A percentile compares a stretch with the other conserved stretches of the same genome.
Conservation (phyloP, 2,797 vertebrate genomes). For the Semaprochilodus insignis region DNA sequence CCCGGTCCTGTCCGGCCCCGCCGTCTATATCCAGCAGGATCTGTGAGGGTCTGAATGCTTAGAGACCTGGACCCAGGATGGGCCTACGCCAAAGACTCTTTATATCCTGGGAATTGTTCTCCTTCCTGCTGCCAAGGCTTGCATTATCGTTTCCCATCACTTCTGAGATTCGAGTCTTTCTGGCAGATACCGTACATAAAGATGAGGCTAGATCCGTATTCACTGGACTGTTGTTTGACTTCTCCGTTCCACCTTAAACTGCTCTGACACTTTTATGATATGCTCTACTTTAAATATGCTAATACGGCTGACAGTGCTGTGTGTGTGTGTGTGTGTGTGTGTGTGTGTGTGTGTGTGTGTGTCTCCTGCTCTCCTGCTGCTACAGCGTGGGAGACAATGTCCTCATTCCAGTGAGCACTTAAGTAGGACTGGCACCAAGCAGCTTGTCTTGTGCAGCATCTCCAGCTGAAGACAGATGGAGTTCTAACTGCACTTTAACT, state of each 20-base stretch:
- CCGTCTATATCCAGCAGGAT: too few species aligned
- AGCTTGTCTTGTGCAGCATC: conserved; percentile 30
- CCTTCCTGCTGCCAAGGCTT: too few species aligned
- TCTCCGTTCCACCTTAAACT: neutral
- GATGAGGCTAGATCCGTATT: too few species aligned
- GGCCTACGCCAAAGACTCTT: too few species aligned
- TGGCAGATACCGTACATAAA: too few species aligned
- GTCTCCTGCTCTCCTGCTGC: neutral
- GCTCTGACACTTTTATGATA: neutral
- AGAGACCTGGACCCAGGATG: too few species aligned
- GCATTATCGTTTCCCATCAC: too few species aligned
- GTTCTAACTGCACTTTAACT: conserved; percentile 48
- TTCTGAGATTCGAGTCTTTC: too few species aligned
- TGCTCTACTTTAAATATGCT: neutral
- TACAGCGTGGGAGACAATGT: conserved; percentile 26
- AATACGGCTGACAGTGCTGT: neutral
- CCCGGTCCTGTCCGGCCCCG: too few species aligned
- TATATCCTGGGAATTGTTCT: too few species aligned
- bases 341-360: neutral
- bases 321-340: neutral
- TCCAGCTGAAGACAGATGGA: conserved; percentile 42
- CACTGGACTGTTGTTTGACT: too few species aligned
- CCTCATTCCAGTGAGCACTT: conserved; percentile 16
- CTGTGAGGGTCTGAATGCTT: too few species aligned
- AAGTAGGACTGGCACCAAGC: conserved; percentile 38